Evolutionary conservation across 1,140 invertebrate genomes (phyloP).

Genomic region (Babylonia areolata): DNA sequence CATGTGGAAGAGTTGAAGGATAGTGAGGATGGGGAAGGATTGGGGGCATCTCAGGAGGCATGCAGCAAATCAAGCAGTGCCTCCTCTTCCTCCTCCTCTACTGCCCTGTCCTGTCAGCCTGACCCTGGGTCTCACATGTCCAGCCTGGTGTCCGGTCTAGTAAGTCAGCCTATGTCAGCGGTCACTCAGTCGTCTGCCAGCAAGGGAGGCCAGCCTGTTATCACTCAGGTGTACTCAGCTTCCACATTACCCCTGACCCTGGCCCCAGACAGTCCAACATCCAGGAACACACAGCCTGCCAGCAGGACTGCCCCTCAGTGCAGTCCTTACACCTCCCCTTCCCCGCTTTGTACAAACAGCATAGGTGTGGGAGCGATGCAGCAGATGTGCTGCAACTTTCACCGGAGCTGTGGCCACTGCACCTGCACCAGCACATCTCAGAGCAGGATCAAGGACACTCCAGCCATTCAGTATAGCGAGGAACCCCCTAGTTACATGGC

Average conservation of each 20-base stretch:
- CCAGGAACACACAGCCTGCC: not conserved
- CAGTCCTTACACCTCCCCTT: not conserved
- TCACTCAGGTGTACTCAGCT: conserved; percentile 34
- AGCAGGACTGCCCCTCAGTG: not conserved
- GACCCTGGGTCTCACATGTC: not conserved
- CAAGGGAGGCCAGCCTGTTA: not conserved
- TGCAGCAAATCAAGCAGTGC: conserved; percentile 4
- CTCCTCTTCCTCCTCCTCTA: not conserved
- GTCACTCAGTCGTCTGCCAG: not conserved
- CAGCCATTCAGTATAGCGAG: conserved; percentile 56
- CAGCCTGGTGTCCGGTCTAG: not conserved
- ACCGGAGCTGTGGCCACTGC: conserved; percentile 72
- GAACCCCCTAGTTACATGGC: conserved; percentile 69
- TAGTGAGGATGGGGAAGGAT: conserved; percentile 25
- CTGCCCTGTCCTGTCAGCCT: not conserved
- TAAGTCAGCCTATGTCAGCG: not conserved
- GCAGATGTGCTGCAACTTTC: conserved; percentile 45
- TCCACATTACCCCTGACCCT: not conserved
- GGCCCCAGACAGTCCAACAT: not conserved
- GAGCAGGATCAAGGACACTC: conserved; percentile 65
- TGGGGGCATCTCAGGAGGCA: not conserved
- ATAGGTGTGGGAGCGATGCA: not conserved
- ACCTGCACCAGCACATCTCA: conserved; percentile 66
- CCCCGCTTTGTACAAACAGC: not conserved
- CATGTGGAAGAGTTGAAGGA: conserved; percentile 55